phyloP scores from a whole-genome alignment of 1,140 invertebrate genomes.

The Trissolcus basalis region DNA sequence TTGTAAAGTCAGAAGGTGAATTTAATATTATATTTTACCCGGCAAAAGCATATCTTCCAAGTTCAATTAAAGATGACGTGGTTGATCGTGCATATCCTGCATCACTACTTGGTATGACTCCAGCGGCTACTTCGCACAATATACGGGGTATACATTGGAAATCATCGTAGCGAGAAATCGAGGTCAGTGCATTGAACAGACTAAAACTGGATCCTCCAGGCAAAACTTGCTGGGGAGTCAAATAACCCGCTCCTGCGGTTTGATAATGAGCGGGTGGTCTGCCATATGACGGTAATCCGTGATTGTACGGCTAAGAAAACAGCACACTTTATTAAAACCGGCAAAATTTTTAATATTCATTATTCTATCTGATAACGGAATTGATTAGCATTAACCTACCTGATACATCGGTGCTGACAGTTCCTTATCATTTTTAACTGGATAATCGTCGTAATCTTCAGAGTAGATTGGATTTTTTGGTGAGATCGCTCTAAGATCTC shows the following conservation, averaged over 20 bases:
- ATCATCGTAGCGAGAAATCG: constrained; percentile 85
- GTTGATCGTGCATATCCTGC: constrained; percentile 47
- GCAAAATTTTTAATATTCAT: too few species aligned
- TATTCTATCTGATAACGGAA: too few species aligned
- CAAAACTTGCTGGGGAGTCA: constrained; percentile 46
- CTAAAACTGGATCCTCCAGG: constrained; percentile 58
- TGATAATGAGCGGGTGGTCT: constrained; percentile 53
- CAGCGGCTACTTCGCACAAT: constrained; percentile 84
- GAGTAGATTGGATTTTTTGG: constrained; percentile 5
- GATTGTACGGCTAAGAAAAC: constrained; percentile 43
- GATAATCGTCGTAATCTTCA: constrained; percentile 29
- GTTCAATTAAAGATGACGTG: constrained; percentile 49
- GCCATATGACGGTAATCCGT: constrained; percentile 31
- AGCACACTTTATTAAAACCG: too few species aligned
- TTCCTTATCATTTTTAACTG: constrained; percentile 47
- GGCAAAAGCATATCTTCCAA: constrained; percentile 80
- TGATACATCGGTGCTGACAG: constrained; percentile 12
- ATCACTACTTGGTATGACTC: constrained; percentile 76
- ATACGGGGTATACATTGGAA: constrained; percentile 85
- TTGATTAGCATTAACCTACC: constrained; percentile 14
- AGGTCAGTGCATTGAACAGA: constrained; percentile 79
- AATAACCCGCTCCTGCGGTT: constrained; percentile 49
- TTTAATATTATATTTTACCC: constrained; percentile 72
- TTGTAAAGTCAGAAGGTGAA: background rate
- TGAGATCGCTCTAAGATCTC: constrained; percentile 22